These are phyloP conservation scores for Amiota communis DNA, from an alignment of 2,888 invertebrate genomes.

Conservation along the genomic window DNA sequence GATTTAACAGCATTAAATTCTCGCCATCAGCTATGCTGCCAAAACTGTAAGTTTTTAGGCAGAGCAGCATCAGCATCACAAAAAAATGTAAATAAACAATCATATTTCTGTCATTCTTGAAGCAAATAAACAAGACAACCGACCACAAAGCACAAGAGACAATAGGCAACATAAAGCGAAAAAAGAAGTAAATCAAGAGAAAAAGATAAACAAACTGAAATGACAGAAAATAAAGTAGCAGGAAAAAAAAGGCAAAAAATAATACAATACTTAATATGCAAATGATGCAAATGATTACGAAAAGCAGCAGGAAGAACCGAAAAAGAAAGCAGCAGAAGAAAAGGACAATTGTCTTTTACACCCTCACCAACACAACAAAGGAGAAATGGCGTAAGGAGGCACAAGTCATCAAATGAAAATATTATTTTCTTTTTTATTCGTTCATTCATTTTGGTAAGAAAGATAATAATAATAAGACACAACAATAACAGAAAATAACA, in stretches of 20 bases:
- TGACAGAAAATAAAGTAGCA: neutral
- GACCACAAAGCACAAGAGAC: neutral
- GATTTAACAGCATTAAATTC: too few relatives aligned
- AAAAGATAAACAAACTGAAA: slow-evolving; percentile 3
- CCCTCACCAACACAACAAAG: neutral
- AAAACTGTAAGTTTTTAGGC: too few relatives aligned
- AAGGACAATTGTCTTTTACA: slow-evolving; percentile 1
- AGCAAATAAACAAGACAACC: neutral
- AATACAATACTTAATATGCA: slow-evolving; percentile 15
- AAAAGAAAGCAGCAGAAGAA: neutral
- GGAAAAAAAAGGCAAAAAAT: neutral
- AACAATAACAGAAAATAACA: neutral
- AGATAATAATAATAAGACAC: neutral
- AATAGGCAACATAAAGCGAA: neutral
- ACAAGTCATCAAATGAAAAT: too few relatives aligned
- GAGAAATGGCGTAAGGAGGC: neutral
- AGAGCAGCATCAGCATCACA: too few relatives aligned
- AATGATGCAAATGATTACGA: slow-evolving; percentile 25
- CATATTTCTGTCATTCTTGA: too few relatives aligned
- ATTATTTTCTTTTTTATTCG: too few relatives aligned
- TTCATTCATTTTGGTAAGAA: neutral
- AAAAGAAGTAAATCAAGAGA: neutral
- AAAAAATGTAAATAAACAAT: too few relatives aligned
- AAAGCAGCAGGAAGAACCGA: neutral
- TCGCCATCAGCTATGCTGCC: too few relatives aligned